Conservation (phyloP, 1,140 invertebrate genomes). For the Heliconius nattereri region DNA sequence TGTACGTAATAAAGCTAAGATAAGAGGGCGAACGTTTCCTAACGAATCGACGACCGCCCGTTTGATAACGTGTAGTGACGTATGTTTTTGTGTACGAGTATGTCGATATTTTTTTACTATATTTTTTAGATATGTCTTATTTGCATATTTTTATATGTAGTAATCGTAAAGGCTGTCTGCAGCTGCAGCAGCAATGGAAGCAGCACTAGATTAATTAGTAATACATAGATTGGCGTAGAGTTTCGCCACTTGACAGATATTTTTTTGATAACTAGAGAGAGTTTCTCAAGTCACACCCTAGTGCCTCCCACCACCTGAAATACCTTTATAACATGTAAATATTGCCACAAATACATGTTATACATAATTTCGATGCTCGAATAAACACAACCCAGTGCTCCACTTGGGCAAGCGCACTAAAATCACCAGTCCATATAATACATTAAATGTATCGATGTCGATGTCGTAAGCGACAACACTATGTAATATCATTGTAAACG, state of each 20-base stretch:
- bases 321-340: not conserved
- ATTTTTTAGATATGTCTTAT: not conserved
- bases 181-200: too few relatives aligned
- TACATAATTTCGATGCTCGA: not conserved
- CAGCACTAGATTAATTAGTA: too few relatives aligned
- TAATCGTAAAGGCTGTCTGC: too few relatives aligned
- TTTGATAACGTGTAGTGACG: slow-evolving; percentile 59
- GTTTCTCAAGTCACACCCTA: too few relatives aligned
- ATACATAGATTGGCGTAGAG: too few relatives aligned
- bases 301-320: not conserved
- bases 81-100: not conserved
- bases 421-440: slow-evolving; percentile 14
- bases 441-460: slow-evolving; percentile 30
- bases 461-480: slow-evolving; percentile 44
- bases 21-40: slow-evolving; percentile 64
- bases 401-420: slow-evolving; percentile 5
- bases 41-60: slow-evolving; percentile 60
- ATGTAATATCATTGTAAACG: slow-evolving; percentile 48
- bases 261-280: too few relatives aligned
- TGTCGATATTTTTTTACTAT: not conserved
- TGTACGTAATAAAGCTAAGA: slow-evolving; percentile 63
- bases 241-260: too few relatives aligned
- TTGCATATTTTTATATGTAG: too few relatives aligned
- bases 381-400: not conserved
- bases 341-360: not conserved